Evolutionary conservation across 2,113 vertebrate genomes (phyloP), one percentile per base, ranked within the genome.

Genomic region (Octodon degus): DNA sequence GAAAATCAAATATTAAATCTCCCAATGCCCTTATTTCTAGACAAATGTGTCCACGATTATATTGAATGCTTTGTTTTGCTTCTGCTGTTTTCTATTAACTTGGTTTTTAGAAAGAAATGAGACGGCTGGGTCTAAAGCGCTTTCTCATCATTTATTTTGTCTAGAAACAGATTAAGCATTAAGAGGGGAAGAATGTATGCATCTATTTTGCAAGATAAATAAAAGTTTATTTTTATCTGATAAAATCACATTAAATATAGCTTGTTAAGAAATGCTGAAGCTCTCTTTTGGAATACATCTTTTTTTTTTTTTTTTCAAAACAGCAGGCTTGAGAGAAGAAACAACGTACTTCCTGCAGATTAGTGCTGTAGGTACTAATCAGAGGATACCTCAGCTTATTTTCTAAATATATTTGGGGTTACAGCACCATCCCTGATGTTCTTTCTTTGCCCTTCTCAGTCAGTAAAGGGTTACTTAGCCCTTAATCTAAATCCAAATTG

Each of bases 1-100:
- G 43, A 96, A 84, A 97, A 96, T 84, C 88, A 96, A 74, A 80
- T 80, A 81, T 93, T 72, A 81, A 97, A 97, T 96, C 96, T 96
- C 96, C 89, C 96, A 97, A 94, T 97, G 77, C 96, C 95, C 96
- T 98, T 97, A 94, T 89, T 96, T 97, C 97, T 93, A 95, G 97
- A 96, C 94, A 93, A 91, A n/a, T 88, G 95, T 47, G 96, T 86
- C 96, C 92, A 96, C 84, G 95, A 97, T 86, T 92, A 95, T 86
- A 97, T 96, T 83, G 68, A 86, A 91, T 43, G n/a, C 76, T 74
- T 95, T 90, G 72, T 65, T 13, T 93, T 20, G 83, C 50, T 74
- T 8, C 30, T 53, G 55, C 68, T 25, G 30, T 53, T n/a, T 34
- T 24, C 62, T 67, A 16, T 17, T 10, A 10, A 37, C 19, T 91